A percentile compares a stretch with the other conserved stretches of the same genome.
These are phyloP conservation scores for Archaeoteleia sp. DNA, from an alignment of 2,888 invertebrate genomes.

Conservation along the genomic window DNA sequence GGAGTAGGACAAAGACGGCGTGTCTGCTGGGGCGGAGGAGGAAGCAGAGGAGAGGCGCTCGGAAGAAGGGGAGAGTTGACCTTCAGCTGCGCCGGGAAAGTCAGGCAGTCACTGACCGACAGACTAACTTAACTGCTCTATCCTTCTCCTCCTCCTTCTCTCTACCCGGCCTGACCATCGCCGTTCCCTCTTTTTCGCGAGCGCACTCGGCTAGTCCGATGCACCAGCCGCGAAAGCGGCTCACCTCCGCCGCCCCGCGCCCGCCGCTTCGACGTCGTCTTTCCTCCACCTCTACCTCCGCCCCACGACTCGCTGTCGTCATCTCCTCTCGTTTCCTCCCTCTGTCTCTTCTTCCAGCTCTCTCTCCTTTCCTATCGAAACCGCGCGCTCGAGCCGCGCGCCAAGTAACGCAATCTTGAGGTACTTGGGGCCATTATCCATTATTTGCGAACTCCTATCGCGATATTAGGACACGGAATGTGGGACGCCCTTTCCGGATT, in stretches of 20 bases:
- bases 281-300: conserved; percentile 20
- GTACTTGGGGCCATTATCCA: conserved; percentile 50
- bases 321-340: conserved; percentile 37
- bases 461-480: too few species aligned
- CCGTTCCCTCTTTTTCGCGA: conserved; percentile 59
- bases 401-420: not conserved
- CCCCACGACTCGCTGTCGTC: conserved; percentile 13
- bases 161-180: conserved; percentile 37
- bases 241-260: conserved; percentile 9
- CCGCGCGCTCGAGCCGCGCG: too few species aligned
- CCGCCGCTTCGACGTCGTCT: conserved; percentile 27
- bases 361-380: conserved; percentile 9
- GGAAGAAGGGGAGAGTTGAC: conserved; percentile 65
- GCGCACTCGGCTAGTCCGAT: conserved; percentile 68
- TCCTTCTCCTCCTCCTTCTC: conserved; percentile 55
- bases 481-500: too few species aligned
- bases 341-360: conserved; percentile 8
- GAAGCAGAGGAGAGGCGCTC: conserved; percentile 46
- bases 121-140: conserved; percentile 72
- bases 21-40: conserved; percentile 26
- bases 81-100: conserved; percentile 71
- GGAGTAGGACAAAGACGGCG: conserved; percentile 54
- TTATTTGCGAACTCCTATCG: too few species aligned
- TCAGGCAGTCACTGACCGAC: conserved; percentile 75
- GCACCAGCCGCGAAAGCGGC: conserved; percentile 59